Evolutionary conservation across 2,113 vertebrate species (phyloP), one percentile per base, ranked within the genome.

Genomic region (Pungitius pungitius): DNA sequence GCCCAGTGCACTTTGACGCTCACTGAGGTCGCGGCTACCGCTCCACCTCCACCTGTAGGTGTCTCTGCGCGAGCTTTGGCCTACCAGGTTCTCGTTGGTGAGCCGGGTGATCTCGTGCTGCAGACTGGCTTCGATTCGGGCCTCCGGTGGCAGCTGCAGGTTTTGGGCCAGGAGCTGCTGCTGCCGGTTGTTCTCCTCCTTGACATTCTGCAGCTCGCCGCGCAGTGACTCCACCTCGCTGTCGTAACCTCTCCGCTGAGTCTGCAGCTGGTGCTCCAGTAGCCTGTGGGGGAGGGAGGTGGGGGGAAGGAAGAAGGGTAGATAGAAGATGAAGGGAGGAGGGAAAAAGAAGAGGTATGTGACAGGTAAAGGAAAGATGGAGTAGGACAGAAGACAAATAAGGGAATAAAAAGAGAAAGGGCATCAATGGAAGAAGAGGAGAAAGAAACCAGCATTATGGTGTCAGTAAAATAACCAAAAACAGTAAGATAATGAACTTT

Each of bases 61-160:
- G 1, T 60, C 55, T 42, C 5, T 24, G 64, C 54, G 69, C 58
- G 59, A 22, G 72, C 24, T 17, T 69, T 14, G 15, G 64, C 94
- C 83, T 91, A 99, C 97, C 96, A 99, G 52, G 93, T 99, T 99
- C 82, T 99, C 98, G 0, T 99, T 99, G 54, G 98, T 99, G 62
- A 99, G 95, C 4, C 98, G 93, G 8, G 97, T 99, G 93, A 99
- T 99, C 91, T 99, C 98, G 0, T 99, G 98, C 85, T 99, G 97
- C 60, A 99, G 94, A 56, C 97, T 99, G 91, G 97, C 97, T 80
- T 99, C 97, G 0, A 99, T 99, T 33, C 97, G 96, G 0, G 97
- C 98, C 87, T 99, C 97, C 0, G 97, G 98, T 3, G 98, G 97
- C 83, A 99, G 95, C 94, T 99, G 97, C 60, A 99, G 95, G 76